Evolutionary conservation across 2,888 invertebrate species (phyloP).

Genomic region (Cepaea hortensis): DNA sequence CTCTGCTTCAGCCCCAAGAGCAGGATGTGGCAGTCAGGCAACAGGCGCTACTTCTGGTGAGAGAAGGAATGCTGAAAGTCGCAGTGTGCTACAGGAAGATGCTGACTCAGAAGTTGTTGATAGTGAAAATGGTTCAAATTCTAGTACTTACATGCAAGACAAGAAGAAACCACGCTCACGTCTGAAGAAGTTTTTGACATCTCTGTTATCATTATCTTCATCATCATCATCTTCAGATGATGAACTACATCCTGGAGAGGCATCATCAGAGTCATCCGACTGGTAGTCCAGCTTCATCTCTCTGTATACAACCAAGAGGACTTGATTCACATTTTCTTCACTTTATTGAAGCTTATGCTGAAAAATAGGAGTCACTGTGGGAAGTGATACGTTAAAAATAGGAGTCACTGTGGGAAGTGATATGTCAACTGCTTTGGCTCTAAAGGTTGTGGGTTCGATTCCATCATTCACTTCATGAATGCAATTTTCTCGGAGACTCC

Average conservation of each 20-base stretch:
- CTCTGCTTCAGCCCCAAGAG: too few relatives aligned
- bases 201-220: conserved; percentile 52
- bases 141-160: conserved; percentile 45
- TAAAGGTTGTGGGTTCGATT: too few relatives aligned
- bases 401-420: too few relatives aligned
- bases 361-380: too few relatives aligned
- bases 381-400: too few relatives aligned
- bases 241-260: neutral
- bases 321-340: too few relatives aligned
- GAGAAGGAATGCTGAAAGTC: neutral
- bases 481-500: too few relatives aligned
- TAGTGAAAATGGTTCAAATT: neutral
- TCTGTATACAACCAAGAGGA: too few relatives aligned
- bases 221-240: conserved; percentile 51
- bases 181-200: conserved; percentile 52
- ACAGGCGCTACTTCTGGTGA: neutral
- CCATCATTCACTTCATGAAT: too few relatives aligned
- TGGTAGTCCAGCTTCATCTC: neutral
- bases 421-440: too few relatives aligned
- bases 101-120: neutral
- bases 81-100: neutral
- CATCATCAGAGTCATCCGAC: conserved; percentile 35
- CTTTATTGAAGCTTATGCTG: too few relatives aligned
- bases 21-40: too few relatives aligned
- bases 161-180: conserved; percentile 50